Percentiles rank a stretch among this genome's conserved stretches.
Evolutionary conservation across 2,797 vertebrate genomes (phyloP).

Genomic region (Liparis tanakae): DNA sequence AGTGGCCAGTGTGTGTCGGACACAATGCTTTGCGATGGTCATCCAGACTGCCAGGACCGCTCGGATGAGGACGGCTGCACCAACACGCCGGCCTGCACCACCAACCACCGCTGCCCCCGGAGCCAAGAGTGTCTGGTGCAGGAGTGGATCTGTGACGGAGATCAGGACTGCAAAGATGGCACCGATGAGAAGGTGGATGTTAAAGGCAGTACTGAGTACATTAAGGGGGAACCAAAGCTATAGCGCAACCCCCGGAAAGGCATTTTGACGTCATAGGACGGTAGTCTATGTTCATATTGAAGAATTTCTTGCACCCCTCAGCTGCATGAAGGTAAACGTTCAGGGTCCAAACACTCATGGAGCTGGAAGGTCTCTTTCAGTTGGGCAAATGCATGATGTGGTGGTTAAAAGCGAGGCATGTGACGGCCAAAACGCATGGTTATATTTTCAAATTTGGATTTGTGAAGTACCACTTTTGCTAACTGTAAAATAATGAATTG

Average conservation of each 20-base stretch:
- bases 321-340: neutral
- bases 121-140: constrained; percentile 87
- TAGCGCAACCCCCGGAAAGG: neutral
- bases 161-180: constrained; percentile 88
- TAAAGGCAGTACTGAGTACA: neutral
- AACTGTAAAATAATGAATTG: neutral
- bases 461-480: neutral
- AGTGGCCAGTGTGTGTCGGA: constrained; percentile 87
- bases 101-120: constrained; percentile 79
- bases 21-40: constrained; percentile 87
- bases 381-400: neutral
- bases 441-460: neutral
- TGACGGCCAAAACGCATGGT: neutral
- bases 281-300: neutral
- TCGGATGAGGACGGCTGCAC: constrained; percentile 89
- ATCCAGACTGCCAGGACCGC: constrained; percentile 87
- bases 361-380: neutral
- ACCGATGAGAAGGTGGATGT: constrained; percentile 88
- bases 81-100: constrained; percentile 72
- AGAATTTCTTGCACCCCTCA: neutral
- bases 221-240: neutral
- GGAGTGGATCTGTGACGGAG: constrained; percentile 91
- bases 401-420: neutral
- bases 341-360: neutral
- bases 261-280: neutral